Evolutionary conservation across 2,113 vertebrate genomes (phyloP), one percentile per base, ranked within the genome.

Genomic region (Corvus moneduloides): DNA sequence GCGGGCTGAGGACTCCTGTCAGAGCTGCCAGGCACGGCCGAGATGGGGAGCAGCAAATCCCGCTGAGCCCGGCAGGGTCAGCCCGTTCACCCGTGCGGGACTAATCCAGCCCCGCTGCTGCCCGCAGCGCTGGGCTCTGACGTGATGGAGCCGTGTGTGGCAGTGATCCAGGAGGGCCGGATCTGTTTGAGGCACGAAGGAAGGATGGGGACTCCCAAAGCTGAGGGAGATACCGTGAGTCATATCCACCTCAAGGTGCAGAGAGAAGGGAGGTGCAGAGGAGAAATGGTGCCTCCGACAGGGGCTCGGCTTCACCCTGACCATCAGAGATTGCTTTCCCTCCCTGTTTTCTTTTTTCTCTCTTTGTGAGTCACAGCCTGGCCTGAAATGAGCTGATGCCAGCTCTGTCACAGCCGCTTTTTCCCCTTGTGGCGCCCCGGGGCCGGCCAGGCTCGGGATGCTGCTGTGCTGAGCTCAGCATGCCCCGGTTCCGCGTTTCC

Each of bases 391-490:
- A 93, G 95, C 96, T 94, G 91, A 94, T 95, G 68, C 51, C 87
- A 94, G 79, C 75, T 77, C 81, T 96, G 88, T 92, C 79, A 9
- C 41, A 26, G 85, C 32, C 4, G 0, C 41, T 81, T 84, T 95
- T 46, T 43, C 78, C 67, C 62, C 44, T 83, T 35, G 0, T 3
- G 9, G 56, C 4, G 3, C 75, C 41, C 32, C 0, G 1, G 27
- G 68, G 61, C 68, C 7, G 6, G 48, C 1, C 4, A 8, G 56
- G 49, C 59, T 81, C 0, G 3, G 93, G 89, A 80, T 67, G 84
- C 79, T 81, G 61, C 91, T 46, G 72, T 24, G 84, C 95, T 95
- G 87, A 90, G 68, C 79, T 95, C 89, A 94, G 89, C 95, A 4
- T 0, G 1, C 35, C 35, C 86, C 2, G 1, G 59, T 7, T 18